Evolutionary conservation across 2,797 vertebrate species (phyloP).

Genomic region (Onychomys leucogaster): DNA sequence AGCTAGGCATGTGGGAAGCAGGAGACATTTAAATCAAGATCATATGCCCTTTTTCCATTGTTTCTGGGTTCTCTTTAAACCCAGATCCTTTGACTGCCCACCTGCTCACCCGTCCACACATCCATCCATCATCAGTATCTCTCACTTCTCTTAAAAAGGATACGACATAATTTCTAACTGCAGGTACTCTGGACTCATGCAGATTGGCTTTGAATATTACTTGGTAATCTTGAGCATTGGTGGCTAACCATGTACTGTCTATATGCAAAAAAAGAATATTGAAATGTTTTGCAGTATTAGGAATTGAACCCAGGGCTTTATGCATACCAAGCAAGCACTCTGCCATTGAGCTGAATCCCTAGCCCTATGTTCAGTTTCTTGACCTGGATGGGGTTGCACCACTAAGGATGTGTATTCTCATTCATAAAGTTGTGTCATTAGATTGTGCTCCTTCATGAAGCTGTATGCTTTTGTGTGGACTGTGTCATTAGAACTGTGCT

Average conservation of each 20-base stretch:
- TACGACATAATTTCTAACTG: not conserved
- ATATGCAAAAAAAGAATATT: not conserved
- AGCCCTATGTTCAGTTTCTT: not conserved
- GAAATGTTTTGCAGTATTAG: not conserved
- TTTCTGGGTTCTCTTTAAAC: constrained; percentile 17
- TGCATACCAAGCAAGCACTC: not conserved
- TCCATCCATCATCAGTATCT: not conserved
- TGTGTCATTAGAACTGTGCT: not conserved
- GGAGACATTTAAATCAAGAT: not conserved
- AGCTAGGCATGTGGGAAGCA: not conserved
- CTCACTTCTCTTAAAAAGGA: not conserved
- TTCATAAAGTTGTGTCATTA: not conserved
- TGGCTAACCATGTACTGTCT: not conserved
- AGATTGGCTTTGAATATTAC: not conserved
- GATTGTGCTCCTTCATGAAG: not conserved
- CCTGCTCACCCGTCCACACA: not conserved
- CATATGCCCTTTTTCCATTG: not conserved
- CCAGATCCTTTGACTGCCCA: accelerated
- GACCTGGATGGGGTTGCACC: no score
- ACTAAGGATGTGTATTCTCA: not conserved
- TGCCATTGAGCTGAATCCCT: not conserved
- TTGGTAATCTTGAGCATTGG: not conserved
- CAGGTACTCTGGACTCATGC: not conserved
- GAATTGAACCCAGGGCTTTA: not conserved
- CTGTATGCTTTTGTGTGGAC: not conserved